Base-by-base conservation (phyloP, 2,888 invertebrate genomes). In the Lithophane leautieri region DNA sequence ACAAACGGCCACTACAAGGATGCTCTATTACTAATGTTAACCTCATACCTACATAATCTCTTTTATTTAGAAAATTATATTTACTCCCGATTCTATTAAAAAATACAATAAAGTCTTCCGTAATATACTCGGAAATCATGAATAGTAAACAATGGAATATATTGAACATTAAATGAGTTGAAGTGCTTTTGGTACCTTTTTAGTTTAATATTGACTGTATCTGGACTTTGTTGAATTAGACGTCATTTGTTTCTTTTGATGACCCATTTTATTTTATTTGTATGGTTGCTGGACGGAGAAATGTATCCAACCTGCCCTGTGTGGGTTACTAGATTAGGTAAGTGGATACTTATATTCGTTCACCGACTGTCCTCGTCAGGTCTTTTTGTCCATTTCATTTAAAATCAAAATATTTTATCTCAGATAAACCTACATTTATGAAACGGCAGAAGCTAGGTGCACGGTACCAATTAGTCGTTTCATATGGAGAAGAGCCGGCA, bases 61-160 rank as follows among this genome's bases (percentile, higher is more conserved):
- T 50, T 42, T 8, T 50, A 19, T 16, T 52, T 52, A 22, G 22
- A 52, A 22, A 2, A 11, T 11, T n/a, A 16, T 22, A 76, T 52
- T 50, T 34, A 50, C 9, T 16, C 16, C 28, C 0, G n/a, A 40
- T 77, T 54, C 52, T 40, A 70, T 56, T 61, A 52, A 7, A 28
- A 12, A 62, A 75, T 16, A 42, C 7, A 7, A 28, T 12, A 44
- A 42, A 50, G 16, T 63, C 16, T 28, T 34, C n/a, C n/a, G n/a
- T n/a, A n/a, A n/a, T n/a, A n/a, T n/a, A n/a, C n/a, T n/a, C n/a
- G n/a, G n/a, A n/a, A n/a, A n/a, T n/a, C n/a, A n/a, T n/a, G n/a
- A n/a, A n/a, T n/a, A n/a, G n/a, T n/a, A n/a, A n/a, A 22, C 61
- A 52, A 44, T 22, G 25, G 42, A 78, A 56, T 78, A 63, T 72